Percentiles rank a stretch among this genome's conserved stretches.
These are phyloP conservation scores for Sminthurinus signatus DNA, from an alignment of 1,140 invertebrate species.

Conservation along the genomic window DNA sequence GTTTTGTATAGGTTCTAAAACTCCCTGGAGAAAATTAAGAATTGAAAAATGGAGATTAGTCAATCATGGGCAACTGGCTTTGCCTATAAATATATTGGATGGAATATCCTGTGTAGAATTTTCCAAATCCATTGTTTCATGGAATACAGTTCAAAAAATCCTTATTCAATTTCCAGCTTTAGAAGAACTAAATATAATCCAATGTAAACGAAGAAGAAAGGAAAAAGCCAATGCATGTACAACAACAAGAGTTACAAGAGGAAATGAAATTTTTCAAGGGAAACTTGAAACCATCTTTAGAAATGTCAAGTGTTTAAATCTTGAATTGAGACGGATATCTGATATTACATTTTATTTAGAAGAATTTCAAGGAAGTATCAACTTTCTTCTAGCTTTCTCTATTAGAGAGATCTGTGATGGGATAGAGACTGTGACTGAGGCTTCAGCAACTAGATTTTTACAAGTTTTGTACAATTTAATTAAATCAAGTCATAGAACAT, in stretches of 20 bases:
- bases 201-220: slow-evolving; percentile 18
- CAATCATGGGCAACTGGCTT: slow-evolving; percentile 3
- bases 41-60: slow-evolving; percentile 14
- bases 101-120: slow-evolving; percentile 7
- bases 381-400: not conserved
- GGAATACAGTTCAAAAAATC: slow-evolving; percentile 14
- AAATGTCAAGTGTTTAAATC: slow-evolving; percentile 8
- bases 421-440: slow-evolving; percentile 3
- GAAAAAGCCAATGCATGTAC: not conserved
- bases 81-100: not conserved
- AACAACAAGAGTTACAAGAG: slow-evolving; percentile 4
- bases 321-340: slow-evolving; percentile 11
- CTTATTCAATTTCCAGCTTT: slow-evolving; percentile 12
- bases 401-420: slow-evolving; percentile 16
- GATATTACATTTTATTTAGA: slow-evolving; percentile 19
- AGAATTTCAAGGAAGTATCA: slow-evolving; percentile 4
- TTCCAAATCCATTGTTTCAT: slow-evolving; percentile 16
- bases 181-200: slow-evolving; percentile 24
- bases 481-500: not conserved
- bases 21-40: slow-evolving; percentile 13
- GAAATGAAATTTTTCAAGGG: not conserved
- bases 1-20: too few relatives aligned
- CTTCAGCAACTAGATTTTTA: not conserved
- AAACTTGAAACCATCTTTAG: not conserved
- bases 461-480: not conserved